These are phyloP conservation scores for Actinia equina DNA, from an alignment of 64 coral and sea anemone genomes.

Conservation along the genomic window DNA sequence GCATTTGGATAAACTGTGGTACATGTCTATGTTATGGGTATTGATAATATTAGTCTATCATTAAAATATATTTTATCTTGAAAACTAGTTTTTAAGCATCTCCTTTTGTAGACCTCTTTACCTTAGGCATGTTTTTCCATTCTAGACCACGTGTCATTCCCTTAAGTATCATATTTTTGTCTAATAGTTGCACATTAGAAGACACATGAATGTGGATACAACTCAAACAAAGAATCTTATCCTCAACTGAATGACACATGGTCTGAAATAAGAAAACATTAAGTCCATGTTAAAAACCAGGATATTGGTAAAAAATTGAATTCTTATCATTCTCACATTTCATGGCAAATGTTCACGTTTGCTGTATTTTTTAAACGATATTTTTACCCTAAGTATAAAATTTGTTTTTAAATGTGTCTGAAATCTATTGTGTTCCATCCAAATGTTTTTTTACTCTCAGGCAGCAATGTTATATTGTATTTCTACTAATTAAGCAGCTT, in stretches of 20 bases:
- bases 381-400: neutral
- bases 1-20: constrained; percentile 1
- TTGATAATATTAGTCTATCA: neutral
- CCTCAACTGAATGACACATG: too few relatives aligned
- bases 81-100: neutral
- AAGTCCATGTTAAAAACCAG: too few relatives aligned
- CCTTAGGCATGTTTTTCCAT: too few relatives aligned
- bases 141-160: too few relatives aligned
- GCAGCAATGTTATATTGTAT: neutral
- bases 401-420: neutral
- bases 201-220: too few relatives aligned
- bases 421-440: neutral
- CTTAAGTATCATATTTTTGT: too few relatives aligned
- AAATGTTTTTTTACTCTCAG: neutral
- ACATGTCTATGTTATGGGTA: neutral
- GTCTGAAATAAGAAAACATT: too few relatives aligned
- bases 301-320: too few relatives aligned
- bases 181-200: too few relatives aligned
- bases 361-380: neutral
- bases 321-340: neutral
- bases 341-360: neutral
- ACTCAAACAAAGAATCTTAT: too few relatives aligned
- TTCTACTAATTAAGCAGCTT: neutral
- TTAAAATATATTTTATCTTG: neutral
- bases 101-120: too few relatives aligned